Base-by-base conservation (phyloP, 2,113 vertebrate genomes). In the Talpa occidentalis region DNA sequence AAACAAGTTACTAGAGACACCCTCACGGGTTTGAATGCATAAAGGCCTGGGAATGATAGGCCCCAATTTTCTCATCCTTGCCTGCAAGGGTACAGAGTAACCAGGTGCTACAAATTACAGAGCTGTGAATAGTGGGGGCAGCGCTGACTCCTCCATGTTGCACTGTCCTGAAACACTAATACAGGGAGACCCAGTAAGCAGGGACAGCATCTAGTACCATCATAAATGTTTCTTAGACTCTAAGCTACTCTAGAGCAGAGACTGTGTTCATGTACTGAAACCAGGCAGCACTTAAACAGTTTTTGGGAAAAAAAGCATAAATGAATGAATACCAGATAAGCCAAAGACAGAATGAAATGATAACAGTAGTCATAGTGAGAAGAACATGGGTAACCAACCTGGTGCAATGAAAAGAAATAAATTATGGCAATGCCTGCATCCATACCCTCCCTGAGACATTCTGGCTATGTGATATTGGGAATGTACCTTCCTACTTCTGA, bases 381-480 rank as follows among this genome's bases (percentile, higher is more conserved):
- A 90, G 64, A 32, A 37, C 10, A 19, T 56, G 56, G 59, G 10
- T 10, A 14, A 40, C 67, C 40, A 82, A 62, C 37, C 67, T 19
- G 56, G 42, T 40, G 0, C 37, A 44, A 40, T 26, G 49, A 73
- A 93, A 83, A 85, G 16, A 67, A 49, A 66, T 2, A 8, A 47
- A 62, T 19, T 35, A 28, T 30, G 59, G 74, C 30, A 40, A 56
- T 22, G 66, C 4, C 59, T 30, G 5, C 1, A 4, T 42, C 26
- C 5, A 0, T 5, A 16, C 2, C 24, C 5, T 70, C 76, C 70
- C 30, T 28, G 64, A 44, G 5, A 2, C 3, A 0, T 16, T 78
- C 59, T 9, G 82, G 28, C 16, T 17, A 28, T 19, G 19, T 37
- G 35, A 35, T 66, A 40, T 37, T 47, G 32, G 24, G n/a, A 32